Evolutionary conservation across 92 coral and sea anemone genomes (phyloP), one percentile per base, ranked within the genome.

Genomic region (Montipora capitata): DNA sequence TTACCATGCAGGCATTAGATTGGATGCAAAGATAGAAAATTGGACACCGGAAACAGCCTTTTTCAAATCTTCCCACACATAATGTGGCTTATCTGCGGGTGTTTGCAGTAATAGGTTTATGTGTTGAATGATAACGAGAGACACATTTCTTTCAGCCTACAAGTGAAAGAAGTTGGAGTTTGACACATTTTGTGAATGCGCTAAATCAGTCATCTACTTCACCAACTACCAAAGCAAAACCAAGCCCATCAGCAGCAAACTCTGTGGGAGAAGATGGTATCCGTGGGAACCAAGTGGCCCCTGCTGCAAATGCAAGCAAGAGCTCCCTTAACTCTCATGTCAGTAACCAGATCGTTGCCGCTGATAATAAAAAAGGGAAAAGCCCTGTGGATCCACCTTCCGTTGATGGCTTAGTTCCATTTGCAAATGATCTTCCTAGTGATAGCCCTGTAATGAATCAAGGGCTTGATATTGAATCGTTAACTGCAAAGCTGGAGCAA

Each of bases 201-300:
- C 54, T 85, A 48, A 72, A 88, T 56, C 78, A 63, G 67, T 74
- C 83, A 16, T 67, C 78, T 1, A 81, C 76, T 13, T 71, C 92
- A 52, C 85, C 92, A 44, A 83, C 94, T 35, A 89, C 94, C 1
- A 79, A 77, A 42, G 75, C 81, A 40, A 89, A 85, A 40, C 78
- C 96, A 27, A 89, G 82, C 42, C 90, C 92, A 41, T 81, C 94
- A 5, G 81, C 90, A 14, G 73, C 83, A 15, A 89, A 81, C 40
- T 62, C 82, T 11, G 94, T 89, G 39, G 98, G 98, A 3, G 96
- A 86, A 52, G 90, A 92, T 52, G 97, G 97, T 45, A 87, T 95
- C 45, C 98, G 98, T 18, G 98, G 98, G 2, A 83, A 95, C 80
- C 96, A 88, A 69, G 87, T 78, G 40, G 98, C 98, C 5, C 98